Percentiles rank a stretch among this genome's conserved stretches.
Conservation (phyloP, 2,113 vertebrate species). For the Numida meleagris region DNA sequence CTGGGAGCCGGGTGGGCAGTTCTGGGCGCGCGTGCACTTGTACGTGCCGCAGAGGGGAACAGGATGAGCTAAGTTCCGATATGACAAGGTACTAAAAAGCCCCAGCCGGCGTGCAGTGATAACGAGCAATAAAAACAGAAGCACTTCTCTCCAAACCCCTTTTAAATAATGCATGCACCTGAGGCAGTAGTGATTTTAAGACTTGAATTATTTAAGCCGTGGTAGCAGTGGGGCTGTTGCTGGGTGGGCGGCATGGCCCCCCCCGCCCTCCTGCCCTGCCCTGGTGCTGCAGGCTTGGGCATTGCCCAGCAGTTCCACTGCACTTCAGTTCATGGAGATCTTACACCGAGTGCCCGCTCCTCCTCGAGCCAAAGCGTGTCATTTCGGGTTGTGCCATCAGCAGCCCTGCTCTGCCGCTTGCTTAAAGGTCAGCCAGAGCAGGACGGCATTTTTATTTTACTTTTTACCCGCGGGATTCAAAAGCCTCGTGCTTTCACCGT, state of each 20-base stretch:
- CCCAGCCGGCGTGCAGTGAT: not conserved
- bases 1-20: not conserved
- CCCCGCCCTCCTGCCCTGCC: no score
- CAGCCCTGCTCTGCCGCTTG: not conserved
- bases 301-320: not conserved
- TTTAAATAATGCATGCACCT: slow-evolving; percentile 40
- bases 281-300: no score
- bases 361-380: not conserved
- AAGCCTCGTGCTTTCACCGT: not conserved
- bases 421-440: slow-evolving; percentile 46
- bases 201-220: slow-evolving; percentile 53
- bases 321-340: not conserved
- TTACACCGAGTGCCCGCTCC: not conserved
- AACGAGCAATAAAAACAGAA: slow-evolving; percentile 40
- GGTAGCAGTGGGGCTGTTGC: not conserved
- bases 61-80: not conserved
- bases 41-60: fast-evolving
- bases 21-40: fast-evolving
- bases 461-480: not conserved
- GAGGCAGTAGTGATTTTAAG: slow-evolving; percentile 52
- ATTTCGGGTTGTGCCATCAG: not conserved
- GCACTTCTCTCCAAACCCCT: not conserved
- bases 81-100: not conserved
- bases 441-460: not conserved
- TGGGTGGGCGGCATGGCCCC: not conserved